phyloP scores from a whole-genome alignment of 2,113 vertebrate genomes.

The Daubentonia madagascariensis region DNA sequence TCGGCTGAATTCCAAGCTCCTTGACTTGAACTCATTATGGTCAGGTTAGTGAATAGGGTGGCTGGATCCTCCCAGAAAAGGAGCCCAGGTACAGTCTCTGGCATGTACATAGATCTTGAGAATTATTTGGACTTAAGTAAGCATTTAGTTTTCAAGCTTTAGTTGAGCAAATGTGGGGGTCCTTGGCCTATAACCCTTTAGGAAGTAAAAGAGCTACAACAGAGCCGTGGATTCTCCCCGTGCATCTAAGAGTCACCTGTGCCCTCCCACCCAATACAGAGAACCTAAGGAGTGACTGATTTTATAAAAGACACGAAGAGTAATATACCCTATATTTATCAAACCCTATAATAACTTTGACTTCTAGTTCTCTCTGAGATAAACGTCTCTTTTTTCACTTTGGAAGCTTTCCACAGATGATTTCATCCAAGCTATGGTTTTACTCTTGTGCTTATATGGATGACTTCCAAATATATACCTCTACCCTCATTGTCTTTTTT shows the following conservation, averaged over 20 bases:
- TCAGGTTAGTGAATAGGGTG: background rate
- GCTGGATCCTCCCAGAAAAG: background rate
- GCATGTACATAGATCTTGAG: background rate
- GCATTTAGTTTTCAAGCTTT: background rate
- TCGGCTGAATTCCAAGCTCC: background rate
- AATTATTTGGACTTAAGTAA: background rate
- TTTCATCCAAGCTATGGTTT: background rate
- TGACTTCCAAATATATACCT: background rate
- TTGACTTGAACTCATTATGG: background rate
- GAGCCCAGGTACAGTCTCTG: background rate
- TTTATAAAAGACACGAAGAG: background rate
- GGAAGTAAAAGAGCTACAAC: background rate
- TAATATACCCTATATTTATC: background rate
- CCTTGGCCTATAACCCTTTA: background rate
- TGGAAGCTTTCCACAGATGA: background rate
- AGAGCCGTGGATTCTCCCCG: background rate
- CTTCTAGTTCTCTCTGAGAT: background rate
- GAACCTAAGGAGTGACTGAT: background rate
- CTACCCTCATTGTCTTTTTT: background rate
- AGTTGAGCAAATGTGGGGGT: background rate
- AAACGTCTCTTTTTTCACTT: background rate
- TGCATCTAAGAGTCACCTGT: background rate
- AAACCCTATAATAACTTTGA: background rate
- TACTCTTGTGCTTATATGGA: background rate
- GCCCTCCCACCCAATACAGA: background rate